phyloP scores from a whole-genome alignment of 2,797 vertebrate genomes.

The Lacerta agilis region DNA sequence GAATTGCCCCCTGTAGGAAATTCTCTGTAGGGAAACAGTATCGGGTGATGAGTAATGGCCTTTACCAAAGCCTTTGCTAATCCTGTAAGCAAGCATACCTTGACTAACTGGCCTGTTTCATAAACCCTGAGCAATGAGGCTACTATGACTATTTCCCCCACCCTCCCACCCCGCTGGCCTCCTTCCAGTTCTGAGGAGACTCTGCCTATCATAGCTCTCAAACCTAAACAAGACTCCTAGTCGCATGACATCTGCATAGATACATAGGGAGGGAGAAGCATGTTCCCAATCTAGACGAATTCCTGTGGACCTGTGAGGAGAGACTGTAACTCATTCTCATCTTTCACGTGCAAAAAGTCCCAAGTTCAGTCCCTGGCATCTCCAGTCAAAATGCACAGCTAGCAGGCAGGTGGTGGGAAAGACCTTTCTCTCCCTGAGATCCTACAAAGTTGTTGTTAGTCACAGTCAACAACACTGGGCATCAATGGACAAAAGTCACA shows the following conservation, averaged over 20 bases:
- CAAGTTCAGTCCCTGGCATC: not conserved
- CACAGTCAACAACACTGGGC: too few species aligned
- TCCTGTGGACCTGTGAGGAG: not conserved
- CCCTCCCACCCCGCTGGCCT: not conserved
- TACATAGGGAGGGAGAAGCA: not conserved
- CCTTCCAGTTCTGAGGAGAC: not conserved
- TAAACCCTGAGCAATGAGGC: not conserved
- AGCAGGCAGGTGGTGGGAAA: too few species aligned
- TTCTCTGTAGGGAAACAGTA: not conserved
- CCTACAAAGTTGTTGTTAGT: too few species aligned
- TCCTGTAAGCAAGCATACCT: not conserved
- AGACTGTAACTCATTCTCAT: not conserved
- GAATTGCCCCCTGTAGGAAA: not conserved
- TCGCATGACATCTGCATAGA: not conserved
- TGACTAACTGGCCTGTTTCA: not conserved
- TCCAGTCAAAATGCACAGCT: not conserved
- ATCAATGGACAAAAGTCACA: not conserved
- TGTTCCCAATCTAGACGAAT: not conserved
- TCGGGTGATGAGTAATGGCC: constrained; percentile 20
- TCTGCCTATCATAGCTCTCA: not conserved
- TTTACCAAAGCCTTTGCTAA: constrained; percentile 17
- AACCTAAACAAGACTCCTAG: not conserved
- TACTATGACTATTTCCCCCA: not conserved
- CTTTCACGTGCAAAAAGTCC: not conserved
- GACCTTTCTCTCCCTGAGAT: too few species aligned